Conservation (phyloP, 2,113 vertebrate genomes). For the Saguinus imperator region DNA sequence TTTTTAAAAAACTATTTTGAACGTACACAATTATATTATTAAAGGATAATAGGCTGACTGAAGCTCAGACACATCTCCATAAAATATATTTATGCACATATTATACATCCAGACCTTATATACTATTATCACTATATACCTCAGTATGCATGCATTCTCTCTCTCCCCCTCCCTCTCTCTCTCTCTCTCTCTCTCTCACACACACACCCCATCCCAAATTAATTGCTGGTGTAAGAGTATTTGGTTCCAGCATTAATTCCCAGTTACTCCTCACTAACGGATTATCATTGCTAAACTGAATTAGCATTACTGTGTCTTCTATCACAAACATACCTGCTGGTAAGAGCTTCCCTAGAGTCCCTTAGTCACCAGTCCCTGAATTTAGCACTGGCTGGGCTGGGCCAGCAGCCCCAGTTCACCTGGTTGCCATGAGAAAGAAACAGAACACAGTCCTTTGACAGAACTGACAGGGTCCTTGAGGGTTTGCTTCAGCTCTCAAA, state of each 20-base stretch:
- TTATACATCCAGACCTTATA: neutral
- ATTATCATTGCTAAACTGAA: conserved; percentile 32
- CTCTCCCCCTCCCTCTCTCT: too few species aligned
- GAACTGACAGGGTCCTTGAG: neutral
- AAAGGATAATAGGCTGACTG: neutral
- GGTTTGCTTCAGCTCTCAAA: neutral
- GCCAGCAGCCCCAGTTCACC: neutral
- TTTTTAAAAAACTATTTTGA: neutral
- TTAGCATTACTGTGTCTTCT: neutral
- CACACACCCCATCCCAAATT: neutral
- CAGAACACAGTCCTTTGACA: neutral
- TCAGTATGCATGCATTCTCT: neutral
- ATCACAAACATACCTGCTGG: conserved; percentile 31
- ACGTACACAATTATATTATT: neutral
- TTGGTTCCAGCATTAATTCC: conserved; percentile 19
- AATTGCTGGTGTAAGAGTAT: neutral
- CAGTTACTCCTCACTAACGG: neutral
- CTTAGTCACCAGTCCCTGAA: neutral
- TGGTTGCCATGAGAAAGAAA: neutral
- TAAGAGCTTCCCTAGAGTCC: neutral
- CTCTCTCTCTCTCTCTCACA: too few species aligned
- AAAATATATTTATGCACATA: neutral
- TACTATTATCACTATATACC: too few species aligned
- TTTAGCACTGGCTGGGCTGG: neutral
- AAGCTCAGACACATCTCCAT: neutral